Evolutionary conservation across 2,888 invertebrate species (phyloP).

Genomic region (Thereva nobilitata): DNA sequence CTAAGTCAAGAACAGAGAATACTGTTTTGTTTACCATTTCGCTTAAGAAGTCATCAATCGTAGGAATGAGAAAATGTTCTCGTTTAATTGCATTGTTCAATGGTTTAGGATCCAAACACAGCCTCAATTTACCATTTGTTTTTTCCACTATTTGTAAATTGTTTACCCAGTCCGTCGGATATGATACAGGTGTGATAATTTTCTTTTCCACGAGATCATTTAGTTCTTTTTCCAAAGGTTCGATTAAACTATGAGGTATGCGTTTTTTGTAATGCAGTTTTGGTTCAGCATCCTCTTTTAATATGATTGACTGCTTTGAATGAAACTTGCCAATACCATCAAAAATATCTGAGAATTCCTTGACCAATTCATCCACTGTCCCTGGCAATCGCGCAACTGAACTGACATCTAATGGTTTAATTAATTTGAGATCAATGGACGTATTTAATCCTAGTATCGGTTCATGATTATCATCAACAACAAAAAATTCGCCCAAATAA

Average conservation of each 20-base stretch:
- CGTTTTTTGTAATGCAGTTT: constrained; percentile 42
- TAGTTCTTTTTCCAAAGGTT: constrained; percentile 40
- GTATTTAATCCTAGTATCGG: too few species aligned
- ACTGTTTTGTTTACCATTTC: constrained; percentile 37
- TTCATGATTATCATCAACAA: too few species aligned
- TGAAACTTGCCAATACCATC: too few species aligned
- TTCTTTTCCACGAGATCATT: constrained; percentile 35
- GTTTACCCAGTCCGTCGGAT: constrained; percentile 44
- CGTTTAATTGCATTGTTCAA: constrained; percentile 45
- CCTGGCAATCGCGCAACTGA: too few species aligned
- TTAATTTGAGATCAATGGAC: too few species aligned
- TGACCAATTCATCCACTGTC: too few species aligned
- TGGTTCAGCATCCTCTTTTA: constrained; percentile 41
- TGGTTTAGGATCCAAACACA: too few species aligned
- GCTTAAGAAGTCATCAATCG: constrained; percentile 44
- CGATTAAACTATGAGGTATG: too few species aligned
- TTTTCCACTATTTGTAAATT: constrained; percentile 44
- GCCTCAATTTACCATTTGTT: too few species aligned
- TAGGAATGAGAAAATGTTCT: constrained; percentile 46
- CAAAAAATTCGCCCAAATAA: too few species aligned
- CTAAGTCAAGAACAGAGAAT: constrained; percentile 39
- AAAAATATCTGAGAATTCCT: too few species aligned
- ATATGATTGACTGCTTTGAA: constrained; percentile 37
- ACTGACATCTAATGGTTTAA: too few species aligned
- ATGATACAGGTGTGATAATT: constrained; percentile 43